A percentile compares a stretch with the other conserved stretches of the same genome.
Evolutionary conservation across 2,888 invertebrate species (phyloP).

Genomic region (Calameuta idolon): DNA sequence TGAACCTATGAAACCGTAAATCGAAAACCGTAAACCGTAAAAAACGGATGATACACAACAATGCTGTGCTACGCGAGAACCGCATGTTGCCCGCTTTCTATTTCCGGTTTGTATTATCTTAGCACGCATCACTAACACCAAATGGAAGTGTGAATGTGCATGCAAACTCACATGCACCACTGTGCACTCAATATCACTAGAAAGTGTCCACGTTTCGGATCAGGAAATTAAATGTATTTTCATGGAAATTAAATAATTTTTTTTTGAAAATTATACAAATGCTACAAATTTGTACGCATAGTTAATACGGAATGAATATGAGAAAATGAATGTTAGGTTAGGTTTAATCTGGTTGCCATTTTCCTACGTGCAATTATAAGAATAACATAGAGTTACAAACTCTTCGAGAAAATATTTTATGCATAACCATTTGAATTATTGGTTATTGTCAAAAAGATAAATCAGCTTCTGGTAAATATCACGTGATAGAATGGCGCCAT

Average conservation of each 20-base stretch:
- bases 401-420: too few species aligned
- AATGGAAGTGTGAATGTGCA: background rate
- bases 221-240: background rate
- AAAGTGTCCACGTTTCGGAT: background rate
- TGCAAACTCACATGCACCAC: background rate
- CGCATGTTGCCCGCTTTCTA: slow-evolving; percentile 22
- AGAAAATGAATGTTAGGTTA: background rate
- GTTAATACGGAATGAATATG: too few species aligned
- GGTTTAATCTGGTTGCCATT: background rate
- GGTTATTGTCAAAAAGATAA: too few species aligned
- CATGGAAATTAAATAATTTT: too few species aligned
- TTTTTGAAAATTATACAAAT: background rate
- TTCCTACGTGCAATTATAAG: too few species aligned
- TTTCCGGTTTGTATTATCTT: background rate
- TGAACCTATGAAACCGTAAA: background rate
- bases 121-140: background rate
- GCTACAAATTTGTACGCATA: too few species aligned
- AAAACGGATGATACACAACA: slow-evolving; percentile 3
- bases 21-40: too few species aligned
- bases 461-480: too few species aligned
- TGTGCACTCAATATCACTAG: background rate
- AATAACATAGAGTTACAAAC: too few species aligned
- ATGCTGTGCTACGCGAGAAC: slow-evolving; percentile 15
- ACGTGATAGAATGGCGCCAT: too few species aligned
- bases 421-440: too few species aligned